Percentiles rank a stretch among this genome's conserved stretches.
phyloP scores from a whole-genome alignment of 2,888 invertebrate species.

The Lithophane socia region DNA sequence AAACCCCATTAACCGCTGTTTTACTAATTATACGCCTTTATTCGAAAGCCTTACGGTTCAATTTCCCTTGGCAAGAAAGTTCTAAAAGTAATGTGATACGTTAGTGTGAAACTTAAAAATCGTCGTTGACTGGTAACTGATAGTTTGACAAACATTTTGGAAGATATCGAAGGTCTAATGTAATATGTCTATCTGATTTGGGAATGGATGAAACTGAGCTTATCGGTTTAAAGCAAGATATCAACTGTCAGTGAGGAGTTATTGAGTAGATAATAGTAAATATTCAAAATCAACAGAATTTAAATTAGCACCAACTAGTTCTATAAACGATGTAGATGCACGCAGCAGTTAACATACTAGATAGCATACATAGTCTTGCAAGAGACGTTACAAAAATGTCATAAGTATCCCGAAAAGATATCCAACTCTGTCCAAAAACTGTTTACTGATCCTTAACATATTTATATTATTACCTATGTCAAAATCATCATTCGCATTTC shows the following conservation, averaged over 20 bases:
- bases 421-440: not conserved
- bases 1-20: slow-evolving; percentile 7
- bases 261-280: slow-evolving; percentile 3
- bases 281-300: slow-evolving; percentile 13
- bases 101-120: slow-evolving; percentile 51
- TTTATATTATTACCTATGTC: not conserved
- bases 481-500: not conserved
- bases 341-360: not conserved
- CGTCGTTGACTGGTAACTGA: slow-evolving; percentile 57
- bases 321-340: not conserved
- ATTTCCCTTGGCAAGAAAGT: slow-evolving; percentile 17
- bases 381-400: not conserved
- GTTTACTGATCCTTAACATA: not conserved
- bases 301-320: not conserved
- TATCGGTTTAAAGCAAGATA: slow-evolving; percentile 35
- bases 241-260: slow-evolving; percentile 9
- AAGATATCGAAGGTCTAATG: slow-evolving; percentile 41
- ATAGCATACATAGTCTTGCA: not conserved
- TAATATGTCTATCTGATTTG: slow-evolving; percentile 41
- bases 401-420: too few species aligned
- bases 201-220: slow-evolving; percentile 18
- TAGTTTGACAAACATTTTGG: slow-evolving; percentile 65
- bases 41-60: not conserved
- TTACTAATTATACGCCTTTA: slow-evolving; percentile 47
- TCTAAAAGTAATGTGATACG: slow-evolving; percentile 19